Conservation (phyloP, 2,797 vertebrate species). For the Vireo griseus region DNA sequence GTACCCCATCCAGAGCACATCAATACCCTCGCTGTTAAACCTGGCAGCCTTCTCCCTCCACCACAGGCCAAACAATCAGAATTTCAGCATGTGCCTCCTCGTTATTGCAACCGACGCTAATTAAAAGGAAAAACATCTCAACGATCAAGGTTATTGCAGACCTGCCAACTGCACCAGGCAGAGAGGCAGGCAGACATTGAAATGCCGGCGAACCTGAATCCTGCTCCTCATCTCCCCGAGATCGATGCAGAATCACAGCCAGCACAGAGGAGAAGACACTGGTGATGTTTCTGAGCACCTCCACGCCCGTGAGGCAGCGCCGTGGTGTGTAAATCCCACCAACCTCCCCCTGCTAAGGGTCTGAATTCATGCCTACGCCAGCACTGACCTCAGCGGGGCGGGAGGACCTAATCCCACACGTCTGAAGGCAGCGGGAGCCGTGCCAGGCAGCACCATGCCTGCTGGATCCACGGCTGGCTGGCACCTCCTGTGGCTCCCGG, state of each 20-base stretch:
- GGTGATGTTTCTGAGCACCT: fast-evolving
- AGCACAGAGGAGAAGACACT: fast-evolving
- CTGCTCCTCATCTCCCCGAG: neutral
- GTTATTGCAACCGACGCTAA: conserved; percentile 1
- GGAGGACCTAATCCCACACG: neutral
- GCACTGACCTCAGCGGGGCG: neutral
- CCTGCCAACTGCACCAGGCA: neutral
- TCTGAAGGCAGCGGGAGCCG: neutral
- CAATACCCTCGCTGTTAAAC: conserved; percentile 4
- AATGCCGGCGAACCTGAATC: neutral
- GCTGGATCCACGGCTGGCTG: neutral
- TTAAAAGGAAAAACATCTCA: conserved; percentile 14
- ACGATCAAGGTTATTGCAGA: neutral
- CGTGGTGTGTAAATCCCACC: fast-evolving
- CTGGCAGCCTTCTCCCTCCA: conserved; percentile 1
- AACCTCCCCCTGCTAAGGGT: neutral
- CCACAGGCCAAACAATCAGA: neutral
- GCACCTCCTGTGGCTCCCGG: neutral
- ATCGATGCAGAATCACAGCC: fast-evolving
- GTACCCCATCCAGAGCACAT: neutral
- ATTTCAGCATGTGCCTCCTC: conserved; percentile 25
- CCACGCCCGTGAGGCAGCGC: fast-evolving
- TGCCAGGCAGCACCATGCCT: neutral
- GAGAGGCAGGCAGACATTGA: neutral
- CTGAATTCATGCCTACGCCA: neutral